These are phyloP conservation scores for Pyxicephalus adspersus DNA, from an alignment of 2,113 vertebrate genomes.

Conservation along the genomic window DNA sequence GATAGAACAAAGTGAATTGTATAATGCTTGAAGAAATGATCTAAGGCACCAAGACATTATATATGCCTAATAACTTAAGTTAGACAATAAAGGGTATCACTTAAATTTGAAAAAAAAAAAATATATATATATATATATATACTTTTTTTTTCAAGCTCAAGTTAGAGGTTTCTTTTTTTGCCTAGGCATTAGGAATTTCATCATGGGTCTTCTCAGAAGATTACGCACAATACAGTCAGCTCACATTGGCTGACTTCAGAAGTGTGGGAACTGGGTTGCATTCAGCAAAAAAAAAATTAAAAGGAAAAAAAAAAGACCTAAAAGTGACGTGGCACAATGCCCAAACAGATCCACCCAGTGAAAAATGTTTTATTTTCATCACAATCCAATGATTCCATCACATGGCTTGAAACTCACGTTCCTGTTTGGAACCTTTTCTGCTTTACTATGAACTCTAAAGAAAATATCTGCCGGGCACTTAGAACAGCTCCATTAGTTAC, in stretches of 20 bases:
- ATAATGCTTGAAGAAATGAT: too few species aligned
- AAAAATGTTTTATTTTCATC: slow-evolving; percentile 48
- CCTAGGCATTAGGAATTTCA: neutral
- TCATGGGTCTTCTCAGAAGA: slow-evolving; percentile 18
- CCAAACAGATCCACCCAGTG: slow-evolving; percentile 41
- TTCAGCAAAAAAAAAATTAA: slow-evolving; percentile 30
- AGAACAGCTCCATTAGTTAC: slow-evolving; percentile 46
- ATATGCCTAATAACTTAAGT: too few species aligned
- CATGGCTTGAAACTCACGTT: slow-evolving; percentile 36
- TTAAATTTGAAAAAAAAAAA: too few species aligned
- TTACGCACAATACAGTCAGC: slow-evolving; percentile 16
- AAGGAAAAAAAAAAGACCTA: neutral
- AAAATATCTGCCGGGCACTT: slow-evolving; percentile 25
- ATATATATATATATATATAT: too few species aligned
- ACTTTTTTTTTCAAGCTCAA: too few species aligned
- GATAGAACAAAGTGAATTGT: too few species aligned
- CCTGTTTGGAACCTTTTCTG: slow-evolving; percentile 36
- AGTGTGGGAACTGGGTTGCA: slow-evolving; percentile 45
- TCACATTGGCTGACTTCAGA: slow-evolving; percentile 45
- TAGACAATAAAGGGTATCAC: too few species aligned
- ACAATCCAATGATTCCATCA: slow-evolving; percentile 48
- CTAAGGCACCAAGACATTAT: too few species aligned
- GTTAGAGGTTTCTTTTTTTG: too few species aligned
- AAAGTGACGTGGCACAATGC: slow-evolving; percentile 34
- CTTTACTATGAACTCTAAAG: slow-evolving; percentile 29